Evolutionary conservation across 2,797 vertebrate genomes (phyloP).

Genomic region (Agapornis canus): DNA sequence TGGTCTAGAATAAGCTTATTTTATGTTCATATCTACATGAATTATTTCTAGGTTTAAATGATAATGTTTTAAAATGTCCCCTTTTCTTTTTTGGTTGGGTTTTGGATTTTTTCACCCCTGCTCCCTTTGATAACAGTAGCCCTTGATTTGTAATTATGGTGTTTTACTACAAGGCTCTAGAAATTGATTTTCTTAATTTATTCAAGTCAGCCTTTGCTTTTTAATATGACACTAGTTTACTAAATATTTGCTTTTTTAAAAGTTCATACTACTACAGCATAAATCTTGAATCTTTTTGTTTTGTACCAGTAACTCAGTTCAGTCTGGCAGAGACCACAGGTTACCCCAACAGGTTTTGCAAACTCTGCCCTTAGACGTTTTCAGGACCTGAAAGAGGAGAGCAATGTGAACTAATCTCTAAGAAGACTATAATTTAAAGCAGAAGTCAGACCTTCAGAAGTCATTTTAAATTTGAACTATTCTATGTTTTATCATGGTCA

Average conservation of each 20-base stretch:
- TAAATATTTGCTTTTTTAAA: background rate
- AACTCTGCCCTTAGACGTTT: background rate
- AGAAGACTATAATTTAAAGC: background rate
- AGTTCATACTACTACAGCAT: background rate
- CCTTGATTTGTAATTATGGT: background rate
- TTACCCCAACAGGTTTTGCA: background rate
- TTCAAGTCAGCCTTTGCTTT: background rate
- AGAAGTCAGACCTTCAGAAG: background rate
- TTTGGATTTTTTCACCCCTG: background rate
- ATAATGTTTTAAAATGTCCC: background rate
- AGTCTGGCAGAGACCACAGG: background rate
- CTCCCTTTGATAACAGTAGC: accelerated
- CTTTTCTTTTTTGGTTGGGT: background rate
- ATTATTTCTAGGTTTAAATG: background rate
- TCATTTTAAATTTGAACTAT: background rate
- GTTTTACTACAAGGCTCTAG: background rate
- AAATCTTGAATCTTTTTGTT: background rate
- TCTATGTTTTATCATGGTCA: background rate
- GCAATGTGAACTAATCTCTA: background rate
- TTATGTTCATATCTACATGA: background rate
- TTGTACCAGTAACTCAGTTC: background rate
- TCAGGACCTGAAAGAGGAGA: background rate
- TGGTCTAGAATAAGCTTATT: background rate
- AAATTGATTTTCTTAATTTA: background rate
- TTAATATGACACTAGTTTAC: background rate